These are phyloP conservation scores for Margarornis squamiger DNA, from an alignment of 2,797 vertebrate genomes.

Conservation along the genomic window DNA sequence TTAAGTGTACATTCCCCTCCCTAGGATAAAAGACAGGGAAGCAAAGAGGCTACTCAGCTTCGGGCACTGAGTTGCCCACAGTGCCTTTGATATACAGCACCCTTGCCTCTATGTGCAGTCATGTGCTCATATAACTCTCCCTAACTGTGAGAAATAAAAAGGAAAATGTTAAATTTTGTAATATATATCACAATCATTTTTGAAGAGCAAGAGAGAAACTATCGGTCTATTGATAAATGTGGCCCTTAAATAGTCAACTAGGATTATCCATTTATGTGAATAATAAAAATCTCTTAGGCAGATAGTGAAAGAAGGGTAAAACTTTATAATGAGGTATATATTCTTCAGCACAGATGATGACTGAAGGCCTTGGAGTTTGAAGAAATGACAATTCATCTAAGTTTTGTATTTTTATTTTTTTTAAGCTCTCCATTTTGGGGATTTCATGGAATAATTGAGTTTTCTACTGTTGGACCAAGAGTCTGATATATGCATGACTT, in stretches of 20 bases:
- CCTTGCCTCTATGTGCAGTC: neutral
- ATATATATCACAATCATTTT: slow-evolving; percentile 7
- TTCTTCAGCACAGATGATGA: neutral
- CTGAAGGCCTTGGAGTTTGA: neutral
- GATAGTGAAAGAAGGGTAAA: neutral
- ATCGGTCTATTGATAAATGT: neutral
- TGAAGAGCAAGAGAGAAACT: slow-evolving; percentile 26
- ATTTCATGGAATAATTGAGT: slow-evolving; percentile 22
- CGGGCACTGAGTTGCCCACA: neutral
- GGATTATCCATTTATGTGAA: slow-evolving; percentile 1
- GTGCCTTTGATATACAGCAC: neutral
- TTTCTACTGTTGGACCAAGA: neutral
- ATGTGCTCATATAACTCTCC: neutral
- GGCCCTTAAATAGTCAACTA: neutral
- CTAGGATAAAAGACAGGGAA: neutral
- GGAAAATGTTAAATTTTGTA: slow-evolving; percentile 28
- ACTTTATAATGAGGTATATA: neutral
- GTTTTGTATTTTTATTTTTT: neutral
- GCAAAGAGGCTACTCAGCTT: neutral
- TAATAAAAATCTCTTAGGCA: neutral
- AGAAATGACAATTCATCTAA: slow-evolving; percentile 13
- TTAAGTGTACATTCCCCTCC: neutral
- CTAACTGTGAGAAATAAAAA: slow-evolving; percentile 29
- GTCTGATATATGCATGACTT: neutral
- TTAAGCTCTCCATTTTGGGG: neutral